Percentiles rank a stretch among this genome's conserved stretches.
These are phyloP conservation scores for Deroptyus accipitrinus DNA, from an alignment of 2,113 vertebrate genomes.

Conservation along the genomic window DNA sequence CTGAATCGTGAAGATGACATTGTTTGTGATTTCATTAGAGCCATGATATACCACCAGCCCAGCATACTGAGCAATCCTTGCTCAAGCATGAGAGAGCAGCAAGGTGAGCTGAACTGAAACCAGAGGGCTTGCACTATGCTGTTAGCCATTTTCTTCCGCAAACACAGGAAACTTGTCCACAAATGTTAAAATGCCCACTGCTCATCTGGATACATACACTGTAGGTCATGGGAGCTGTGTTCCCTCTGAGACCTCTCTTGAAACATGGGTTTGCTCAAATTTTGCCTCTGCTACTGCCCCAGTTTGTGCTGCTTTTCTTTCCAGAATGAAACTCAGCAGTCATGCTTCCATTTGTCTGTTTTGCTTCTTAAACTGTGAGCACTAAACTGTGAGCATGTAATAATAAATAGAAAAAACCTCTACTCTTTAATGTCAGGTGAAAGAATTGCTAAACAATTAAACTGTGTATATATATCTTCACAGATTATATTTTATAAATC, in stretches of 20 bases:
- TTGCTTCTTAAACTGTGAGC: constrained; percentile 53
- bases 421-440: constrained; percentile 43
- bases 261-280: not conserved
- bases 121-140: not conserved
- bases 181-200: not conserved
- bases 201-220: not conserved
- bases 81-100: not conserved
- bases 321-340: not conserved
- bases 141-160: not conserved
- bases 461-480: constrained; percentile 63
- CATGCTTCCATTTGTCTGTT: not conserved
- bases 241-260: not conserved
- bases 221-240: not conserved
- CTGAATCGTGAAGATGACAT: not conserved
- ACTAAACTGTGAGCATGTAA: constrained; percentile 58
- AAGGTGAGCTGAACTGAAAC: not conserved
- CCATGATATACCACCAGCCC: not conserved
- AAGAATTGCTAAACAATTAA: constrained; percentile 58
- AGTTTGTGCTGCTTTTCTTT: not conserved
- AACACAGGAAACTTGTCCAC: not conserved
- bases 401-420: constrained; percentile 50
- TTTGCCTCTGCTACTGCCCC: constrained; percentile 2
- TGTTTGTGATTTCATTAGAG: not conserved
- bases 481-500: constrained; percentile 70
- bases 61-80: not conserved